phyloP scores from a whole-genome alignment of 2,113 vertebrate genomes.

The Petaurus breviceps region DNA sequence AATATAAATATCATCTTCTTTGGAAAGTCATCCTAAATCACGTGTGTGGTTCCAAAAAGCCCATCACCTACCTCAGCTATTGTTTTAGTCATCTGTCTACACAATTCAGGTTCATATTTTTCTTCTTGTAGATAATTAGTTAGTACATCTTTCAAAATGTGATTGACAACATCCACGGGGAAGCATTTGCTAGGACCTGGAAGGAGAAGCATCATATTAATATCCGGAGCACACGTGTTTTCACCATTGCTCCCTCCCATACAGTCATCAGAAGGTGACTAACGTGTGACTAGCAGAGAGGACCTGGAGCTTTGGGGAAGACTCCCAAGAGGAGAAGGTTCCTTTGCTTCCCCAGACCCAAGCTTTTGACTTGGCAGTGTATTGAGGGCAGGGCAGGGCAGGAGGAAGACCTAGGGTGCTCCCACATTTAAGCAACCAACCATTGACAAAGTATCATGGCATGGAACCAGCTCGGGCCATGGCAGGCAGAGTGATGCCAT shows the following conservation, averaged over 20 bases:
- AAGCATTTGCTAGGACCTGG: constrained; percentile 87
- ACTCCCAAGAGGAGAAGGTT: not conserved
- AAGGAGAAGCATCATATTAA: not conserved
- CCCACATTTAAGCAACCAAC: not conserved
- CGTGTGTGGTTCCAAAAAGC: not conserved
- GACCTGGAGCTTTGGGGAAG: not conserved
- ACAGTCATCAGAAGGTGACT: not conserved
- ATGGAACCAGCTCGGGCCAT: not conserved
- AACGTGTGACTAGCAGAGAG: not conserved
- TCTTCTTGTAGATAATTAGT: constrained; percentile 87
- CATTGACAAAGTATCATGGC: not conserved
- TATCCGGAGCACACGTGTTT: not conserved
- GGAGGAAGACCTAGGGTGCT: not conserved
- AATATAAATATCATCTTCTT: not conserved
- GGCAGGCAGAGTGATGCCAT: not conserved
- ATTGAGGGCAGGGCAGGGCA: not conserved
- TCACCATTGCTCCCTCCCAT: not conserved
- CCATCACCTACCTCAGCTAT: constrained; percentile 88
- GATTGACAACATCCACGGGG: constrained; percentile 83
- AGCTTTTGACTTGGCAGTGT: not conserved
- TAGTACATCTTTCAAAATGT: constrained; percentile 91
- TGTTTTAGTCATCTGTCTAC: constrained; percentile 89
- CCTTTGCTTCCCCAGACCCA: not conserved
- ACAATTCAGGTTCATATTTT: constrained; percentile 88
- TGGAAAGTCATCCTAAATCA: not conserved